A percentile compares a stretch with the other conserved stretches of the same genome.
Conservation (phyloP, 2,888 invertebrate species). For the Acanthosepion pharaonis region DNA sequence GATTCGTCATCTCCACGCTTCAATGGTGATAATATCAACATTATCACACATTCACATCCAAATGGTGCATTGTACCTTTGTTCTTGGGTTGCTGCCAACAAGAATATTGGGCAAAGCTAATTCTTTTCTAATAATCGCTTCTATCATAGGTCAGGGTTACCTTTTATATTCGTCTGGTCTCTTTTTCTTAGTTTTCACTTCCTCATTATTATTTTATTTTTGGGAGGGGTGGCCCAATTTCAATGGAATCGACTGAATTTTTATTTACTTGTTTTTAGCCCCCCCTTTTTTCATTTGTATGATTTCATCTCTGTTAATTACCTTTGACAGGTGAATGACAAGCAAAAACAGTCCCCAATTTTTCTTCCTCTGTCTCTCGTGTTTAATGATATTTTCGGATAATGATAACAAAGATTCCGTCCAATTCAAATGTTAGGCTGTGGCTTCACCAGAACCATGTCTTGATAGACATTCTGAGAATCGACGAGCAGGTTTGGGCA, state of each 20-base stretch:
- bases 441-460: neutral
- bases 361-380: neutral
- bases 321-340: slow-evolving; percentile 18
- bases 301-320: neutral
- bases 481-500: neutral
- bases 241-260: neutral
- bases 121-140: neutral
- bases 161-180: neutral
- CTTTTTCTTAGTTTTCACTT: neutral
- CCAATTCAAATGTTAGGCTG: slow-evolving; percentile 18
- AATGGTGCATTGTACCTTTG: neutral
- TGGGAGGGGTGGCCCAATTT: neutral
- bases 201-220: neutral
- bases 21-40: neutral
- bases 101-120: neutral
- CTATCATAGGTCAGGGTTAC: slow-evolving; percentile 17
- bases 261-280: neutral
- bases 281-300: neutral
- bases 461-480: neutral
- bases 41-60: neutral
- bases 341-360: neutral
- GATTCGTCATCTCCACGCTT: neutral
- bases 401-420: slow-evolving; percentile 18
- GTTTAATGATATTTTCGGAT: slow-evolving; percentile 17
- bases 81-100: neutral